A percentile compares a stretch with the other conserved stretches of the same genome.
These are phyloP conservation scores for Scaptomyza flava DNA, from an alignment of 2,888 invertebrate species.

Conservation along the genomic window DNA sequence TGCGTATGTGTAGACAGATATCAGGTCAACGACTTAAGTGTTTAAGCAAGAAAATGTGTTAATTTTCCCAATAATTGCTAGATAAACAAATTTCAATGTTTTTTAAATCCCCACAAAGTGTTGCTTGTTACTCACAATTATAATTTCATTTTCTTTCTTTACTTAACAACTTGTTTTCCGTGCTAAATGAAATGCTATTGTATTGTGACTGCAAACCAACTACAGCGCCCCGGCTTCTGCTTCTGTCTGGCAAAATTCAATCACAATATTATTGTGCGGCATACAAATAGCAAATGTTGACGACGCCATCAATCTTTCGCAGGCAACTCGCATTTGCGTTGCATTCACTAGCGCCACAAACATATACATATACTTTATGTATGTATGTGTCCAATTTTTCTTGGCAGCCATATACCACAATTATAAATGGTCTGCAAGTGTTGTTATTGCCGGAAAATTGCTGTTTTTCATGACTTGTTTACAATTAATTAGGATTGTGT, in stretches of 20 bases:
- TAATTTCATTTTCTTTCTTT: slow-evolving; percentile 17
- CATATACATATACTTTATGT: neutral
- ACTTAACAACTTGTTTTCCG: slow-evolving; percentile 64
- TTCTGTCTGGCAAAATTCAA: slow-evolving; percentile 56
- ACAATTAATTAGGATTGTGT: slow-evolving; percentile 67
- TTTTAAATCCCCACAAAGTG: slow-evolving; percentile 29
- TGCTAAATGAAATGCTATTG: slow-evolving; percentile 62
- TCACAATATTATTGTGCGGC: slow-evolving; percentile 72
- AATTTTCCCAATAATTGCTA: slow-evolving; percentile 3
- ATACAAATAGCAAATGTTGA: slow-evolving; percentile 64
- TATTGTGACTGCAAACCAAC: slow-evolving; percentile 29
- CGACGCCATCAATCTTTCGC: slow-evolving; percentile 54
- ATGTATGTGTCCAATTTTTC: neutral
- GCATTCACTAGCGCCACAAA: slow-evolving; percentile 33
- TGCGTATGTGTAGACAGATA: neutral
- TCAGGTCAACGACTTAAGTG: slow-evolving; percentile 16
- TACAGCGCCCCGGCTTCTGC: neutral
- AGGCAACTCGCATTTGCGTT: neutral
- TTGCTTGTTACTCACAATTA: slow-evolving; percentile 11
- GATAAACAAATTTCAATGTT: neutral
- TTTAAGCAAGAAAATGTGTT: slow-evolving; percentile 1
- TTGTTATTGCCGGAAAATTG: slow-evolving; percentile 11
- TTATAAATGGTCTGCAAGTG: slow-evolving; percentile 39
- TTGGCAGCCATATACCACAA: slow-evolving; percentile 28
- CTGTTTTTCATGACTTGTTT: slow-evolving; percentile 67